Evolutionary conservation across 2,113 vertebrate genomes (phyloP), one percentile per base, ranked within the genome.

Genomic region (Sinocyclocheilus grahami): DNA sequence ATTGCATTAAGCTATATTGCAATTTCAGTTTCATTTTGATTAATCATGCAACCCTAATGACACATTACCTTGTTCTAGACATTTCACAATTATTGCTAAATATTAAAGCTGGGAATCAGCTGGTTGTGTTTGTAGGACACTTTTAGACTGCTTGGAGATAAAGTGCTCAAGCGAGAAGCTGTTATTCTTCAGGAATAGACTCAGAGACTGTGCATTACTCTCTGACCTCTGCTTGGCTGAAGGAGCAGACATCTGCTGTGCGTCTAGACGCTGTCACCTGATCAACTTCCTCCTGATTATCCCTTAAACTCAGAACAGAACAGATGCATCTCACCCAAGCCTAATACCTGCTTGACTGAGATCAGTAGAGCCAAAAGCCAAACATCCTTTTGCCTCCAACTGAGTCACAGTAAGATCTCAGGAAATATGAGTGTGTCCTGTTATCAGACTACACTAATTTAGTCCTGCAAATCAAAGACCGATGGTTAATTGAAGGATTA

Each of bases 171-270:
- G 60, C 10, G 11, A 24, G n/a, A 65, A 27, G 62, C 1, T 13
- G 7, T 33, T 16, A 16, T 67, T 67, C 24, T 67, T 30, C 13
- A 16, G 24, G 63, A 67, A 67, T 30, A 67, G 63, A 67, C 27
- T 5, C 9, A 11, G 76, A 10, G 14, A 33, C 16, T 0, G 4
- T 79, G 5, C 2, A 62, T 22, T 62, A 3, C 20, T 53, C 55
- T 60, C 74, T 27, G 3, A 39, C 30, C 9, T 22, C 4, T 79
- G 53, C 18, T n/a, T 39, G 77, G 58, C 22, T 27, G 9, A 80
- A 24, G 37, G 1, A 81, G n/a, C 0, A 10, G 77, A 81, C 78
- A 69, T 16, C 88, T 89, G 79, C 86, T 86, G 84, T 48, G 37
- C 10, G 60, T 87, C 62, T 78, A 65, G 37, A 81, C 69, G n/a